Evolutionary conservation across 2,888 invertebrate species (phyloP), one percentile per base, ranked within the genome.

Genomic region (Nebria salina): DNA sequence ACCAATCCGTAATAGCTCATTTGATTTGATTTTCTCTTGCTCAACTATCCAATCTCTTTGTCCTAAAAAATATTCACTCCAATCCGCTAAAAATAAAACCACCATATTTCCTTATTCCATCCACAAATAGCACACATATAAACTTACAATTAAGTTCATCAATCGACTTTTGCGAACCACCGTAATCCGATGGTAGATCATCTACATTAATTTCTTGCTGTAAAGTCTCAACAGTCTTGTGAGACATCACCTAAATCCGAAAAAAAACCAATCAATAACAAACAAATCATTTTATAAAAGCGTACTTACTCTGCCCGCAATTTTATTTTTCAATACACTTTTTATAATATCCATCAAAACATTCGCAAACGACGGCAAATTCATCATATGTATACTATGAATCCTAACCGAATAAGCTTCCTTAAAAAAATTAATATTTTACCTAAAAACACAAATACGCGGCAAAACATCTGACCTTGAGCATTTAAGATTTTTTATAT

Each of bases 121-220:
- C 1, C 8, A 54, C 54, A 8, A 2, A 54, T 54, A 43, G 9
- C 9, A 54, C 8, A 54, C 2, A 54, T 54, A 54, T 3, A 11
- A 54, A 70, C 25, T 6, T 25, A 26, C 70, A 25, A 70, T 1
- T 5, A 26, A 26, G 15, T 66, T 66, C 66, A 26, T 11, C 25
- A 70, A 70, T 26, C 1, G 70, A 70, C 25, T 70, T 70, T 70
- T 70, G 70, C 2, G 70, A 25, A 4, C 70, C 70, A 26, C 34
- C 26, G 25, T 0, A 70, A 34, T 70, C 70, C 25, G 70, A 70
- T 26, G 70, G 70, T 70, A 70, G 13, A 25, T 70, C 70, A 1
- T 20, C 70, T 70, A 26, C 25, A 25, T 25, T 15, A 13, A 70
- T 25, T 13, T 70, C 11, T 26, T 70, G 9, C 0, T 70, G 70